Evolutionary conservation across 2,797 vertebrate genomes (phyloP), one percentile per base, ranked within the genome.

Genomic region (Siniperca scherzeri): DNA sequence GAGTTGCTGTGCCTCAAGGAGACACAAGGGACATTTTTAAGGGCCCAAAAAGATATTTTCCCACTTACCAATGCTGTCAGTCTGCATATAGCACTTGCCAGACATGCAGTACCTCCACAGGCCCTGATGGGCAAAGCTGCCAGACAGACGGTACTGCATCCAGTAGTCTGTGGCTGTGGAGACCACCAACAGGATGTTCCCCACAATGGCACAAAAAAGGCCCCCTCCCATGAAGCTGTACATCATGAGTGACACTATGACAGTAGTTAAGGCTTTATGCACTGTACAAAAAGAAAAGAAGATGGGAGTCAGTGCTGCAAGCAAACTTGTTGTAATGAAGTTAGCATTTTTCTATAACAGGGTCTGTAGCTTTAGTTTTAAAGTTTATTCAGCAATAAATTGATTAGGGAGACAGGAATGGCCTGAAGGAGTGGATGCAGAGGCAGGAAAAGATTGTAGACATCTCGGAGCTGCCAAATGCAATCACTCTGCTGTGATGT

Each of bases 161-260:
- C 97, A 98, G 93, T 97, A 97, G 91, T 98, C 97, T 0, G 97
- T 98, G 0, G 96, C 97, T 0, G 97, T 97, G 85, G 97, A 97
- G 76, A 97, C 97, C 93, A 96, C 95, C 90, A 98, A 84, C 50
- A 98, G 95, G 88, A 98, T 96, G 91, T 97, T 97, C 36, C 96
- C 97, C 90, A 98, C 96, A 16, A 97, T 95, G 94, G 97, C 97
- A 80, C 97, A 98, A 91, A 98, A 97, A 48, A 98, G 96, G 79
- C 97, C 97, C 17, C 97, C 97, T 84, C 97, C 96, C 97, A 97
- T 97, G 92, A 98, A 97, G 90, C 97, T 97, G 95, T 97, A 97
- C 97, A 98, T 97, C 93, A 89, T 96, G 90, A 94, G 90, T 82
- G 85, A 92, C 71, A 80, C 91, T 89, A 86, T 66, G 79, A 88